phyloP scores from a whole-genome alignment of 2,797 vertebrate genomes.

The Trachops cirrhosus region DNA sequence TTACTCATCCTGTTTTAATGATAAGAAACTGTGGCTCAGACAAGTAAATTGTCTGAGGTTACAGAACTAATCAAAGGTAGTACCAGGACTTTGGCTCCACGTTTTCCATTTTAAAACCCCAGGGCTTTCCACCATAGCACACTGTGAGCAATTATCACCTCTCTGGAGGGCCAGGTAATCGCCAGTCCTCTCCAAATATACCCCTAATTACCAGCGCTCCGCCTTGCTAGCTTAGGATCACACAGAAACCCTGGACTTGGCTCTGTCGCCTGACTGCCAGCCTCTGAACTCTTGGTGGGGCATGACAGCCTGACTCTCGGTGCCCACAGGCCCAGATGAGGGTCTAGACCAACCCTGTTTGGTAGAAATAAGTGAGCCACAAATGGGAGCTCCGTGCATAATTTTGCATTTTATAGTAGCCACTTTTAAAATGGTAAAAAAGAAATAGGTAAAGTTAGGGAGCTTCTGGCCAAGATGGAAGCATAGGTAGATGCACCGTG shows the following conservation, averaged over 20 bases:
- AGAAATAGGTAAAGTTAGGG: neutral
- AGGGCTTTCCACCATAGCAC: neutral
- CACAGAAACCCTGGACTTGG: neutral
- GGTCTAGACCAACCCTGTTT: neutral
- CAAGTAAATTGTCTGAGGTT: neutral
- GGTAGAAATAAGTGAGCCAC: neutral
- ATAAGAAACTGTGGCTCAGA: neutral
- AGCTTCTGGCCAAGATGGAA: too few species aligned
- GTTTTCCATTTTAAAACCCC: slow-evolving; percentile 31
- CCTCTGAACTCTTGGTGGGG: neutral
- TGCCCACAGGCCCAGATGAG: neutral
- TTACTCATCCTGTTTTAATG: slow-evolving; percentile 3
- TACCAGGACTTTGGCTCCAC: neutral
- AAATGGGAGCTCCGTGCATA: neutral
- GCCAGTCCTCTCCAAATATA: neutral
- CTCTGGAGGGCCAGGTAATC: slow-evolving; percentile 12
- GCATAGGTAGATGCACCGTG: too few species aligned
- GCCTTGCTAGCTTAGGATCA: neutral
- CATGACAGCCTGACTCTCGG: too few species aligned
- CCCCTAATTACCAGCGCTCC: neutral
- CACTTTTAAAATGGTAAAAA: neutral
- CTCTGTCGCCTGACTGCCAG: neutral
- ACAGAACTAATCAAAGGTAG: slow-evolving; percentile 5
- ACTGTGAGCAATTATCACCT: slow-evolving; percentile 62
- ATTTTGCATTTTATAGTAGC: neutral